These are phyloP conservation scores for Crossocerus cetratus DNA, from an alignment of 2,888 invertebrate genomes.

Conservation along the genomic window DNA sequence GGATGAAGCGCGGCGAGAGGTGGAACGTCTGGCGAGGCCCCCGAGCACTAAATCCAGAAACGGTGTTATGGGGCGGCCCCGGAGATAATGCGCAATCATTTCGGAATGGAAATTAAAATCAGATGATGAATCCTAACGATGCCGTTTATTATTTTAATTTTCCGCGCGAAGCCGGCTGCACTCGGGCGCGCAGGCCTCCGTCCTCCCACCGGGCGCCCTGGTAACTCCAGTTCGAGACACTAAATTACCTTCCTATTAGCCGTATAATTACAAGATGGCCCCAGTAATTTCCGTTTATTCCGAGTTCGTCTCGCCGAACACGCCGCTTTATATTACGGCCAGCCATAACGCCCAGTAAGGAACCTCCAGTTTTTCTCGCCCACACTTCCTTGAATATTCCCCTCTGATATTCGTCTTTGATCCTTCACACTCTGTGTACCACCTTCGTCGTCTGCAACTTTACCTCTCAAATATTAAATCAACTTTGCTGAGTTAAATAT, in stretches of 20 bases:
- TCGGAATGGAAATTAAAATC: constrained; percentile 77
- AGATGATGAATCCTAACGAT: constrained; percentile 78
- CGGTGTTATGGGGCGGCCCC: constrained; percentile 66
- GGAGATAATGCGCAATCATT: constrained; percentile 77
- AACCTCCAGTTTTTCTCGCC: constrained; percentile 19
- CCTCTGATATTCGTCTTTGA: constrained; percentile 7
- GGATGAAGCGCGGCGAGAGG: constrained; percentile 28
- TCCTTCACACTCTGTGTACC: too few relatives aligned
- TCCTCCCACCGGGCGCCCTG: constrained; percentile 55
- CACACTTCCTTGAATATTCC: neutral
- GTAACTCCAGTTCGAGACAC: constrained; percentile 77
- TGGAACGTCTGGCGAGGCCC: constrained; percentile 63
- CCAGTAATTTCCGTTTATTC: constrained; percentile 77
- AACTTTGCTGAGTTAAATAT: too few relatives aligned
- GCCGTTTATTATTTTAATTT: constrained; percentile 78
- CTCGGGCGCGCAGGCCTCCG: constrained; percentile 52
- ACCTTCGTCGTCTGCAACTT: too few relatives aligned
- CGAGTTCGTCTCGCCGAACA: constrained; percentile 69
- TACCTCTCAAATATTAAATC: too few relatives aligned
- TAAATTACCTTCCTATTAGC: constrained; percentile 78
- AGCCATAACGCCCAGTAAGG: constrained; percentile 31
- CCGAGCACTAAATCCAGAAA: constrained; percentile 72
- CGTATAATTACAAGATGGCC: constrained; percentile 77
- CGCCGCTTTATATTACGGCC: constrained; percentile 61
- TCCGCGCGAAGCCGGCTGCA: constrained; percentile 64